Conservation (phyloP, 2,797 vertebrate genomes). For the Selene dorsalis region DNA sequence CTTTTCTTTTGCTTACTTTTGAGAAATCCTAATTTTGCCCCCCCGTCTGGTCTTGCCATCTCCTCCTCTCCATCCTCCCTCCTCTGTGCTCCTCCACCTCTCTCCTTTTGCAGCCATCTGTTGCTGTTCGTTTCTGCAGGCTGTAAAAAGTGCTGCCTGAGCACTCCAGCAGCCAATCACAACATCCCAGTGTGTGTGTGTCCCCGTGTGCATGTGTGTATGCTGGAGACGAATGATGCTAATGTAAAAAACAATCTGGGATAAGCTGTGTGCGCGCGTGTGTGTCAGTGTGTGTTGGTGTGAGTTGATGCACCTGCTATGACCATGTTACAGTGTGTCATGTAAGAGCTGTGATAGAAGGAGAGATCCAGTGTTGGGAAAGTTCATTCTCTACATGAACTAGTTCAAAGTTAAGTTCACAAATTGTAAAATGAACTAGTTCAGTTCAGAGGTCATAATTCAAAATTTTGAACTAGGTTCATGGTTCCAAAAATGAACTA, state of each 20-base stretch:
- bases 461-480: too few relatives aligned
- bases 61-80: not conserved
- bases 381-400: too few relatives aligned
- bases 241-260: conserved; percentile 45
- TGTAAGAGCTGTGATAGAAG: conserved; percentile 59
- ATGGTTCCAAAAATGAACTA: too few relatives aligned
- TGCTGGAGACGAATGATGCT: conserved; percentile 32
- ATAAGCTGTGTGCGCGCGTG: not conserved
- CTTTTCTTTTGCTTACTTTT: too few relatives aligned
- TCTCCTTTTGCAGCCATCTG: conserved; percentile 55
- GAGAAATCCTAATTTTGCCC: not conserved
- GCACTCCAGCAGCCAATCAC: conserved; percentile 47
- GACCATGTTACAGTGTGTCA: conserved; percentile 66
- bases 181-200: conserved; percentile 14
- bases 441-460: too few relatives aligned
- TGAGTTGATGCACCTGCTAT: conserved; percentile 49
- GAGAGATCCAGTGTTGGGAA: too few relatives aligned
- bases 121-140: conserved; percentile 59
- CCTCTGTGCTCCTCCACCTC: too few relatives aligned
- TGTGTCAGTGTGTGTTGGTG: conserved; percentile 33
- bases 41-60: not conserved
- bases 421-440: too few relatives aligned
- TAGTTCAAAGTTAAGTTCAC: too few relatives aligned
- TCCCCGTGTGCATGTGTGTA: conserved; percentile 17
- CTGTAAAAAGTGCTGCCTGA: conserved; percentile 65